Conservation (phyloP, 2,113 vertebrate genomes). For the Acanthisitta chloris region DNA sequence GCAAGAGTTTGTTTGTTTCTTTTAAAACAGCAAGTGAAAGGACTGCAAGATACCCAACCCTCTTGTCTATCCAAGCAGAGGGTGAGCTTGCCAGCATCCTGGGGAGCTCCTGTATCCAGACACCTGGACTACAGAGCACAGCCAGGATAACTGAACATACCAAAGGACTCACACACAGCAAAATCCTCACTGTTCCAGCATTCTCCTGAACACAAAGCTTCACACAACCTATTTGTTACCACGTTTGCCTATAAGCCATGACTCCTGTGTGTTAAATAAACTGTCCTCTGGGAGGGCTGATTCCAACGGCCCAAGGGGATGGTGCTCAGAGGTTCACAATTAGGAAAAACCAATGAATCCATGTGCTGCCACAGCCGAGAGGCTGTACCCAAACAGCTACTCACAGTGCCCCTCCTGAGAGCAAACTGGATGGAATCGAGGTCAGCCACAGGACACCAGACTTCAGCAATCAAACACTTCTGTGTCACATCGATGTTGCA, state of each 20-base stretch:
- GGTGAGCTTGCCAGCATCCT: neutral
- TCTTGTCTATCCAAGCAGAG: neutral
- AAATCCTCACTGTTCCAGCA: neutral
- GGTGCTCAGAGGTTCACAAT: neutral
- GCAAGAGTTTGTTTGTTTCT: neutral
- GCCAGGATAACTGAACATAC: rapidly evolving
- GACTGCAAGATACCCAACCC: neutral
- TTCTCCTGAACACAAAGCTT: neutral
- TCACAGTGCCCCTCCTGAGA: constrained; percentile 94
- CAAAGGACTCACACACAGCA: neutral
- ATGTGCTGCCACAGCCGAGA: neutral
- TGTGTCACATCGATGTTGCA: constrained; percentile 99
- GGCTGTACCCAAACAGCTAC: constrained; percentile 54
- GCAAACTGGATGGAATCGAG: constrained; percentile 98
- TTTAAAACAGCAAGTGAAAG: neutral
- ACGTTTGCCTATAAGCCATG: neutral
- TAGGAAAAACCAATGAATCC: neutral
- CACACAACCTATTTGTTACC: rapidly evolving
- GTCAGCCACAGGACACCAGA: constrained; percentile 96
- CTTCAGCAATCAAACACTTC: constrained; percentile 97
- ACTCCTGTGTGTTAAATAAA: neutral
- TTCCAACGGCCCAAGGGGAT: neutral
- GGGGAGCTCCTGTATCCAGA: neutral
- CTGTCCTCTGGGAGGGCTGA: neutral
- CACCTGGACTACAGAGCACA: neutral